Percentiles rank a stretch among this genome's conserved stretches.
These are phyloP conservation scores for Ellobium chinense DNA, from an alignment of 2,888 invertebrate species.

Conservation along the genomic window DNA sequence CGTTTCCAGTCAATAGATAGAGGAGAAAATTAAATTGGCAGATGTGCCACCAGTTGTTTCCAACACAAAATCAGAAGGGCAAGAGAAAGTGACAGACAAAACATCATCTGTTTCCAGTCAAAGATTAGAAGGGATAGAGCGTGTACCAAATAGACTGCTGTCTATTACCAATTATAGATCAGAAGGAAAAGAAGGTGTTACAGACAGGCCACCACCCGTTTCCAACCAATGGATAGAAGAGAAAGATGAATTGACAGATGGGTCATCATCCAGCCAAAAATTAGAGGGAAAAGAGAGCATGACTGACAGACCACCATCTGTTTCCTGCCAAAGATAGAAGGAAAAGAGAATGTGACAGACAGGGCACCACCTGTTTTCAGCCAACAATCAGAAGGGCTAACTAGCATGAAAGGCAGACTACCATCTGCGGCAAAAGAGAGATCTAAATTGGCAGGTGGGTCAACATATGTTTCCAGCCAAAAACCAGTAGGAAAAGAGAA, in stretches of 20 bases:
- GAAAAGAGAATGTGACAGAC: background rate
- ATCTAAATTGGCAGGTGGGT: background rate
- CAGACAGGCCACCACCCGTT: slow-evolving; percentile 16
- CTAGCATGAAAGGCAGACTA: background rate
- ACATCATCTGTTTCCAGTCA: slow-evolving; percentile 9
- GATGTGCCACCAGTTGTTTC: too few species aligned
- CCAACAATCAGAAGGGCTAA: background rate
- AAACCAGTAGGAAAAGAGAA: background rate
- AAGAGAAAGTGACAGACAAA: too few species aligned
- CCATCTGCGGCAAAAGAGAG: background rate
- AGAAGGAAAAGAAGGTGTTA: background rate
- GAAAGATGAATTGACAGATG: too few species aligned
- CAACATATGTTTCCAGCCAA: background rate
- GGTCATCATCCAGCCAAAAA: background rate
- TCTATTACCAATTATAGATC: slow-evolving; percentile 6
- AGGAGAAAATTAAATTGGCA: background rate
- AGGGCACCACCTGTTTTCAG: background rate
- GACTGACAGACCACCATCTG: background rate
- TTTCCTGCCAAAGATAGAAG: background rate
- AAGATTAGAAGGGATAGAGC: background rate
- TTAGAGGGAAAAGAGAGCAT: background rate
- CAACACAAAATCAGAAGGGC: too few species aligned
- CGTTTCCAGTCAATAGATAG: background rate
- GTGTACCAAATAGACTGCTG: background rate
- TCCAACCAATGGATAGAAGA: too few species aligned